Evolutionary conservation across 2,113 vertebrate genomes (phyloP).

Genomic region (Egretta garzetta): DNA sequence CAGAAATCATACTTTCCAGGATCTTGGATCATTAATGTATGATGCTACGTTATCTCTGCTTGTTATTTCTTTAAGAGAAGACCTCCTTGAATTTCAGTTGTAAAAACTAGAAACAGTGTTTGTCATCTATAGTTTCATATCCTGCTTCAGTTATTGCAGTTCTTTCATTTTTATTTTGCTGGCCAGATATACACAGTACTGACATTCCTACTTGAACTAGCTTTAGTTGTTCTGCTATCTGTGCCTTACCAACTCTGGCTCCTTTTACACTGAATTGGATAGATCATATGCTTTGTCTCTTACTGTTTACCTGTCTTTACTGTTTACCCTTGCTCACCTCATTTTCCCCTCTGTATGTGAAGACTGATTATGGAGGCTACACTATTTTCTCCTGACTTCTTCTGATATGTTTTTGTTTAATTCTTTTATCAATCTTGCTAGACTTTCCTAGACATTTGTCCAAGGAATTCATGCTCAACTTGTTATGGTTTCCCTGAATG

Average conservation of each 20-base stretch:
- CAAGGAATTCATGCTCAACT: neutral
- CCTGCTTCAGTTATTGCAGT: neutral
- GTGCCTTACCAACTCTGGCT: neutral
- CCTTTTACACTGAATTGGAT: neutral
- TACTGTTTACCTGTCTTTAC: neutral
- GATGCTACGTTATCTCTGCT: neutral
- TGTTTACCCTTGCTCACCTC: neutral
- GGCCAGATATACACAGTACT: neutral
- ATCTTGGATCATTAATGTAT: fast-evolving
- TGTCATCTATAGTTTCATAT: neutral
- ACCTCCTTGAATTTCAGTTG: neutral
- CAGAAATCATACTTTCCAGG: neutral
- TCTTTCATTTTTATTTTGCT: neutral
- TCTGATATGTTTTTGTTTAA: neutral
- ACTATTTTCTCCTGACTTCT: neutral
- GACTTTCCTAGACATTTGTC: neutral
- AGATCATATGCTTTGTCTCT: neutral
- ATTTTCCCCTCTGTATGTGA: neutral
- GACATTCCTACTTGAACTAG: neutral
- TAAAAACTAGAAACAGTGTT: neutral
- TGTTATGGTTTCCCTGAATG: neutral
- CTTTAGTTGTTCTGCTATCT: neutral
- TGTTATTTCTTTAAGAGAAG: neutral
- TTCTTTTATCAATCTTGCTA: neutral
- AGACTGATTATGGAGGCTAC: neutral